Evolutionary conservation across 2,113 vertebrate genomes (phyloP).

Genomic region (Cheilinus undulatus): DNA sequence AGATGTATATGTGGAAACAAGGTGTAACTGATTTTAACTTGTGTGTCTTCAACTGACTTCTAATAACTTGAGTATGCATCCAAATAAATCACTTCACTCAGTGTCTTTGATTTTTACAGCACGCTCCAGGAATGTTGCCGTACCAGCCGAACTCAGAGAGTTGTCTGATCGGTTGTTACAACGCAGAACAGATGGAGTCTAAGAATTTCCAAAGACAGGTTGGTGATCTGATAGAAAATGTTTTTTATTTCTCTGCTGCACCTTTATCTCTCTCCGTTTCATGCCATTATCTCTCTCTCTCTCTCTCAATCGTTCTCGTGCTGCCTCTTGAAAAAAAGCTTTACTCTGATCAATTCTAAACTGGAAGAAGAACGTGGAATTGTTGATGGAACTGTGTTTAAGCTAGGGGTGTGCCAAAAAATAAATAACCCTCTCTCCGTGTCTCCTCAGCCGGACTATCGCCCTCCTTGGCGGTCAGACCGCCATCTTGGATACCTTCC

Average conservation of each 20-base stretch:
- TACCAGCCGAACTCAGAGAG: constrained; percentile 73
- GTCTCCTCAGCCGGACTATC: constrained; percentile 57
- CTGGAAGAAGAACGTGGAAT: too few relatives aligned
- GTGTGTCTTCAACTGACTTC: too few relatives aligned
- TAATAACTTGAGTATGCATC: too few relatives aligned
- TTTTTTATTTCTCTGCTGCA: neutral
- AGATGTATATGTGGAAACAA: too few relatives aligned
- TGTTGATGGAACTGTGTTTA: too few relatives aligned
- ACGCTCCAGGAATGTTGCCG: constrained; percentile 68
- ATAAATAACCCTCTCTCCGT: neutral
- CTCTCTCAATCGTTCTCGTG: too few relatives aligned
- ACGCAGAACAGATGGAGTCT: constrained; percentile 48
- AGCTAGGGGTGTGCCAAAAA: too few relatives aligned
- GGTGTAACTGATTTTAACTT: too few relatives aligned
- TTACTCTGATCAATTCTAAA: too few relatives aligned
- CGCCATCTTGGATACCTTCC: constrained; percentile 63
- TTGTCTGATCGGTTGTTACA: constrained; percentile 79
- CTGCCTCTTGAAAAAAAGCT: too few relatives aligned
- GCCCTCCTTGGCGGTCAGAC: constrained; percentile 48
- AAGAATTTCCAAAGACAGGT: constrained; percentile 71
- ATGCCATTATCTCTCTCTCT: neutral
- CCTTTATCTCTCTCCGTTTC: neutral
- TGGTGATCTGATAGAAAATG: neutral
- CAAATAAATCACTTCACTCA: too few relatives aligned
- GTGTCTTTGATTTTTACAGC: neutral